phyloP scores from a whole-genome alignment of 2,113 vertebrate genomes.

The Brachionichthys hirsutus region DNA sequence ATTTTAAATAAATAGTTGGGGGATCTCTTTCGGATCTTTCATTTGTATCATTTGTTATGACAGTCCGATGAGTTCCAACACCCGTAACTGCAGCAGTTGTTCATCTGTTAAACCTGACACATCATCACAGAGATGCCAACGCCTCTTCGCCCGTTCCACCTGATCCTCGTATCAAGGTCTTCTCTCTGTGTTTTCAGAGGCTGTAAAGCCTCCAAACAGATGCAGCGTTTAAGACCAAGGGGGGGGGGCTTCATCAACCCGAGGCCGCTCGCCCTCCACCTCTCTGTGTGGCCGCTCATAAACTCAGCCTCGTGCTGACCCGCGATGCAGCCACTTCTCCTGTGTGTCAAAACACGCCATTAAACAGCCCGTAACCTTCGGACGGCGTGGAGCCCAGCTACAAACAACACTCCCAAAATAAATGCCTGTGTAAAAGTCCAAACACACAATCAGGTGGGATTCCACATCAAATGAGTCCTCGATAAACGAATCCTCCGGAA shows the following conservation, averaged over 20 bases:
- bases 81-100: conserved; percentile 32
- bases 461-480: conserved; percentile 5
- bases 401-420: conserved; percentile 30
- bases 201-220: conserved; percentile 37
- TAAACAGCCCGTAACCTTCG: conserved; percentile 43
- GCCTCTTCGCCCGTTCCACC: conserved; percentile 8
- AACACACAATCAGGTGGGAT: conserved; percentile 36
- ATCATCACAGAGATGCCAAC: conserved; percentile 39
- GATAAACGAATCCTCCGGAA: conserved; percentile 19
- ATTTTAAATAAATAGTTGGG: no score
- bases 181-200: conserved; percentile 20
- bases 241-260: conserved; percentile 23
- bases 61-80: neutral
- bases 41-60: no score
- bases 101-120: conserved; percentile 37
- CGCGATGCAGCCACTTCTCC: conserved; percentile 46
- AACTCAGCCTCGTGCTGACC: conserved; percentile 53
- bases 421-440: neutral
- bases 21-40: no score
- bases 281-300: conserved; percentile 67
- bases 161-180: conserved; percentile 29
- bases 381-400: conserved; percentile 11
- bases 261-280: neutral
- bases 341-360: conserved; percentile 42
- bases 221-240: conserved; percentile 26